Percentiles rank a stretch among this genome's conserved stretches.
Conservation (phyloP, 2,888 invertebrate genomes). For the Molanna angustata region DNA sequence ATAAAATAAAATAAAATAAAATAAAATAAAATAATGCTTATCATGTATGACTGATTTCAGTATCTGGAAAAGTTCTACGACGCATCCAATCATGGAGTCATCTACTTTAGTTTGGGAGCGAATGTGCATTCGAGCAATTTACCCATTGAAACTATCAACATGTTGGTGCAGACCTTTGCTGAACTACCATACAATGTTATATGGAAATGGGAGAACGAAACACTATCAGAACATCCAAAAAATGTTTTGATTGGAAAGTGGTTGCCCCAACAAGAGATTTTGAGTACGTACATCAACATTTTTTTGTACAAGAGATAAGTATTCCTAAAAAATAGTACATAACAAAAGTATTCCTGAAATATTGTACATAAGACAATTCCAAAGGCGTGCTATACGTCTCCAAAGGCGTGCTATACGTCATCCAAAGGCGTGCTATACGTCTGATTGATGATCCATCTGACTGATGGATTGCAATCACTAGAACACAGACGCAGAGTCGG, state of each 20-base stretch:
- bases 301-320: background rate
- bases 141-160: constrained; percentile 42
- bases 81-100: constrained; percentile 51
- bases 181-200: constrained; percentile 51
- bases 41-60: too few species aligned
- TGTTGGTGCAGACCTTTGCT: constrained; percentile 47
- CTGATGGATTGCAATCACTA: too few species aligned
- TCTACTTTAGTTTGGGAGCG: constrained; percentile 55
- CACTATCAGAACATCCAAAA: constrained; percentile 43
- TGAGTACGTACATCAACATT: constrained; percentile 42
- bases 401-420: too few species aligned
- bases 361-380: too few species aligned
- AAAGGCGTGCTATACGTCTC: too few species aligned
- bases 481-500: too few species aligned
- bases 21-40: too few species aligned
- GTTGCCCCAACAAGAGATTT: constrained; percentile 57
- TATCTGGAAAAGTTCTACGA: constrained; percentile 58
- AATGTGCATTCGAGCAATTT: constrained; percentile 49
- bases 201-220: constrained; percentile 51
- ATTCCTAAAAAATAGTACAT: background rate
- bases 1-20: too few species aligned
- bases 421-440: too few species aligned
- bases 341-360: too few species aligned
- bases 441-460: too few species aligned
- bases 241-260: constrained; percentile 50